Evolutionary conservation across 1,140 invertebrate genomes (phyloP).

Genomic region (Coelopa frigida): DNA sequence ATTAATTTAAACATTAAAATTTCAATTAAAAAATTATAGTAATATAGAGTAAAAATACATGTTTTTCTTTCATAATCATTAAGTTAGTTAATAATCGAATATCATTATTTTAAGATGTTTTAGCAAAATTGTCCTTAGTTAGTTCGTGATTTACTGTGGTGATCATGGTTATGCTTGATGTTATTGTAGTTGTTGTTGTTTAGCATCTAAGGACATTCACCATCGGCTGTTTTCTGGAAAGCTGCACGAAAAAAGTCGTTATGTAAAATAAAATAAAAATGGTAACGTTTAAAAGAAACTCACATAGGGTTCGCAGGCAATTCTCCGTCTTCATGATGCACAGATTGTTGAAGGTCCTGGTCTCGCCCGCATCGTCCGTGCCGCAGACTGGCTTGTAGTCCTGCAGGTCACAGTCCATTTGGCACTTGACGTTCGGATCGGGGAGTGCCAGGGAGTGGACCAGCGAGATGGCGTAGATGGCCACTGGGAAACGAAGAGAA

Average conservation of each 20-base stretch:
- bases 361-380: slow-evolving; percentile 37
- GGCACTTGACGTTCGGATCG: slow-evolving; percentile 36
- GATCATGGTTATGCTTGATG: too few relatives aligned
- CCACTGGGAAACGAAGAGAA: slow-evolving; percentile 22
- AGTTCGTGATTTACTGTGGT: too few relatives aligned
- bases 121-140: background rate
- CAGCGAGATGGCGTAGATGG: slow-evolving; percentile 28
- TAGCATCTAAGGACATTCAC: slow-evolving; percentile 40
- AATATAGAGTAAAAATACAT: too few relatives aligned
- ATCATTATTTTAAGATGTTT: background rate
- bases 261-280: background rate
- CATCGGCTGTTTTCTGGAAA: slow-evolving; percentile 41
- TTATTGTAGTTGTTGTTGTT: too few relatives aligned
- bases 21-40: too few relatives aligned
- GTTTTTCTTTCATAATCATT: background rate
- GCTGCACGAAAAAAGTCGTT: slow-evolving; percentile 20
- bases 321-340: slow-evolving; percentile 43
- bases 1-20: too few relatives aligned
- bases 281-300: slow-evolving; percentile 16
- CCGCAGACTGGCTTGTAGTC: slow-evolving; percentile 28
- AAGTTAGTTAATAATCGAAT: background rate
- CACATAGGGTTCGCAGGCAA: slow-evolving; percentile 37
- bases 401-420: slow-evolving; percentile 33
- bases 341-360: slow-evolving; percentile 35
- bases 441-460: slow-evolving; percentile 31